Base-by-base conservation (phyloP, 2,797 vertebrate species). In the Bovichtus diacanthus region DNA sequence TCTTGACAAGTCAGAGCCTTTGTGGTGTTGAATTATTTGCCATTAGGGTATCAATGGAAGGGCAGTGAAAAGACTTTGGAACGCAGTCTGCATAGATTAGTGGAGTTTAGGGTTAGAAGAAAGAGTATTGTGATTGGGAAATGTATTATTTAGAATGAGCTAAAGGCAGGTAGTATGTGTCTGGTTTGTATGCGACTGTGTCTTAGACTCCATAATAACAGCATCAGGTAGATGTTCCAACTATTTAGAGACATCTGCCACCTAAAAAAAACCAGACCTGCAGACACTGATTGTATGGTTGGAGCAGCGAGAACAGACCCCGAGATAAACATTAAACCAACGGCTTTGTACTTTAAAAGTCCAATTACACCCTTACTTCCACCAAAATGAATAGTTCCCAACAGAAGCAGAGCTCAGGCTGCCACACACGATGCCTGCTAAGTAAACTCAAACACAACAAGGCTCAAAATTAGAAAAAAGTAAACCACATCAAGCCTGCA, bases 11-110 rank as follows among this genome's bases (percentile, higher is more conserved):
- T 91, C 88, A 79, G 66, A 36, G 86, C 92, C 86, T 94, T 93
- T 95, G 94, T 95, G 84, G 71, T 29, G 74, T 73, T 90, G 91
- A 95, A 92, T 94, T 92, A 91, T 94, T 93, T 89, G 80, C 86
- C 80, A 88, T 89, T 85, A 85, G 87, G 83, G 84, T 78, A 89
- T 90, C 89, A 87, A 79, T 94, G 80, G 88, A 83, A 63, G 59
- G 53, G 70, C 64, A 76, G 78, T 86, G 82, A 88, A 91, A 90
- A 86, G 84, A 78, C 74, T 82, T 72, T 74, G 74, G 80, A 82
- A 83, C 70, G 39, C 34, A 70, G 80, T 82, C 82, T 82, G 90
- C 83, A 87, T 82, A 82, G 82, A 86, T 88, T 77, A 87, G 67
- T 4, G 58, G 69, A 63, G 74, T 70, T 85, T 69, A 61, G 61